Conservation (phyloP, 2,888 invertebrate species). For the Tanypteryx hageni region DNA sequence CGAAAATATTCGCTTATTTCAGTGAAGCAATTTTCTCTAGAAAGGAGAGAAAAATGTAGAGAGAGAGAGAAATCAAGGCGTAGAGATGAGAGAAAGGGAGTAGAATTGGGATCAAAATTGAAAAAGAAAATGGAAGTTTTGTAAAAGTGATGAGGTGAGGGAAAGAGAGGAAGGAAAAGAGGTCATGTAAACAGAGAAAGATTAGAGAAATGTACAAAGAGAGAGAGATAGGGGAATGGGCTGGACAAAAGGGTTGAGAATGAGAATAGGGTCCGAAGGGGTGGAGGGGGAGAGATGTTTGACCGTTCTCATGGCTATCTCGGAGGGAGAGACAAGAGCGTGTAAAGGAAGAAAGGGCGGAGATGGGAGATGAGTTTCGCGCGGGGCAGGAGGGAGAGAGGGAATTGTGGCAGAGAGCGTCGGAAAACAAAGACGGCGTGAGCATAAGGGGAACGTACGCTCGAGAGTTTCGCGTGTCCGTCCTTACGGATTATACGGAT, state of each 20-base stretch:
- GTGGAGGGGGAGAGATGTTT: not conserved
- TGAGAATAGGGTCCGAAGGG: not conserved
- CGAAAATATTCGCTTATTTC: too few relatives aligned
- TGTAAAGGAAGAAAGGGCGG: not conserved
- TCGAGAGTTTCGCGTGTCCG: not conserved
- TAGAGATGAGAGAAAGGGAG: too few relatives aligned
- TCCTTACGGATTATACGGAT: not conserved
- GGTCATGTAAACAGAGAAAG: conserved; percentile 24
- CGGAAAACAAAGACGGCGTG: not conserved
- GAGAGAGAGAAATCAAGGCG: too few relatives aligned
- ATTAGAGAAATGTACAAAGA: not conserved
- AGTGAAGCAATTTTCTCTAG: too few relatives aligned
- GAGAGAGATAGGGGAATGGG: not conserved
- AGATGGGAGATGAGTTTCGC: not conserved
- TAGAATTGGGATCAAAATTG: too few relatives aligned
- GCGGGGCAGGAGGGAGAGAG: not conserved
- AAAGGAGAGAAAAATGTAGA: too few relatives aligned
- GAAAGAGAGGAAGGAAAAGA: not conserved
- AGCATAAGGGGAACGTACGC: not conserved
- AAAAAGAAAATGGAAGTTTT: too few relatives aligned
- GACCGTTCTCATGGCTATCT: not conserved
- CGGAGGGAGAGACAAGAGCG: not conserved
- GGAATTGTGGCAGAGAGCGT: not conserved
- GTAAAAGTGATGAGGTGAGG: not conserved
- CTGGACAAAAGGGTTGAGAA: conserved; percentile 12